Conservation (phyloP, 2,113 vertebrate genomes). For the Crotalus tigris region DNA sequence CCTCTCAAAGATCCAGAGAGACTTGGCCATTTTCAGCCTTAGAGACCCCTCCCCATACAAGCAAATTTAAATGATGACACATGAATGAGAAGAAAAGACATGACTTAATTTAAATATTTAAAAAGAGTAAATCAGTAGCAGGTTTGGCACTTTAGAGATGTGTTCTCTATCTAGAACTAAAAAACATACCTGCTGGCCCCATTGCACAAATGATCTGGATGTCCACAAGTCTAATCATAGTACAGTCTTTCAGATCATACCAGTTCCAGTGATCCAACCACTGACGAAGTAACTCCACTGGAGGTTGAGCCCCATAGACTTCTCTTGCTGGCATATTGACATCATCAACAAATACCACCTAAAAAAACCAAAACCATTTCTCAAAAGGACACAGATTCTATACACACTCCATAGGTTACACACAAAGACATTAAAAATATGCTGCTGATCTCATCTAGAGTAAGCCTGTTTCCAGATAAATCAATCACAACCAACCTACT, state of each 20-base stretch:
- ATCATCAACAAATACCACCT: conserved; percentile 93
- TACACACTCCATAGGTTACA: not conserved
- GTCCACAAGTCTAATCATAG: conserved; percentile 81
- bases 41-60: not conserved
- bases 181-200: conserved; percentile 85
- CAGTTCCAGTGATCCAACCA: conserved; percentile 93
- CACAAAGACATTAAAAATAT: not conserved
- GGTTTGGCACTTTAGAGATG: not conserved
- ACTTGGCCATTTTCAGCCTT: not conserved
- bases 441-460: no score
- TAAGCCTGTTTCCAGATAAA: not conserved
- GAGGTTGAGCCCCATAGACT: conserved; percentile 87
- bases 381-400: not conserved
- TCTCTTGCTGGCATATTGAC: conserved; percentile 93
- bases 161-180: not conserved
- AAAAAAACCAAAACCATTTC: conserved; percentile 22
- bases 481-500: not conserved
- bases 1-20: not conserved
- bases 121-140: not conserved
- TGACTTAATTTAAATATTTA: not conserved
- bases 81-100: not conserved
- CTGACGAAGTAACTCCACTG: conserved; percentile 88
- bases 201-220: conserved; percentile 88
- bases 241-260: conserved; percentile 89
- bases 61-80: not conserved